These are phyloP conservation scores for Eufriesea mexicana DNA, from an alignment of 1,140 invertebrate genomes.

Conservation along the genomic window DNA sequence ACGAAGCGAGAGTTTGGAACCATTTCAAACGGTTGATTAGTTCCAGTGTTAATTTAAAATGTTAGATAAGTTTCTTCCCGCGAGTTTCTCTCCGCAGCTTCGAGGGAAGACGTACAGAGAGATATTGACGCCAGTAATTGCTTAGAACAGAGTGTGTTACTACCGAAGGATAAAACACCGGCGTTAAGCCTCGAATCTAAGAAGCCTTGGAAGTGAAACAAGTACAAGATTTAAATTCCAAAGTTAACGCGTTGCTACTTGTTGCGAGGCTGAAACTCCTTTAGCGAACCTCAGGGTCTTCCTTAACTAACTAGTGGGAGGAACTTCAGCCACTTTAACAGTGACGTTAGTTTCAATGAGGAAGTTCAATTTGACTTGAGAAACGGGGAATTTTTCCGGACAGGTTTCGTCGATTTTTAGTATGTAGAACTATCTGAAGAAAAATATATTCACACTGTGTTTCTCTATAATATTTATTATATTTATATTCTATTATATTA, in stretches of 20 bases:
- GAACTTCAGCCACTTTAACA: background rate
- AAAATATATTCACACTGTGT: no score
- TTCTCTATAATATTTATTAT: no score
- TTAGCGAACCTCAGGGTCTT: slow-evolving; percentile 26
- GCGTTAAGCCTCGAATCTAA: background rate
- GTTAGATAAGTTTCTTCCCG: no score
- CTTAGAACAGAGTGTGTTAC: background rate
- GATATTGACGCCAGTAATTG: background rate
- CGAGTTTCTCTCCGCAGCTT: no score
- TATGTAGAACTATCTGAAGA: no score
- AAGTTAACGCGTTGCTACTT: slow-evolving; percentile 44
- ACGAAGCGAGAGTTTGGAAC: no score
- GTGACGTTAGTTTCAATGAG: slow-evolving; percentile 21
- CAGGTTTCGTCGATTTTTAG: background rate
- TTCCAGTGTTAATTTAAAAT: no score
- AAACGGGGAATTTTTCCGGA: background rate
- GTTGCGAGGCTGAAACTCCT: slow-evolving; percentile 26
- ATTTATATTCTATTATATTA: no score
- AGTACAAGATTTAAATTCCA: slow-evolving; percentile 44
- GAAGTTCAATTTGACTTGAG: background rate
- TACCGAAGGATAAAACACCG: background rate
- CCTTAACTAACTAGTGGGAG: slow-evolving; percentile 6
- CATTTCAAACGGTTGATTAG: no score
- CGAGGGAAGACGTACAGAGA: no score
- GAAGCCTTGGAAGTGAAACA: slow-evolving; percentile 12